phyloP scores from a whole-genome alignment of 2,113 vertebrate genomes.

The Pseudorectes ferrugineus region DNA sequence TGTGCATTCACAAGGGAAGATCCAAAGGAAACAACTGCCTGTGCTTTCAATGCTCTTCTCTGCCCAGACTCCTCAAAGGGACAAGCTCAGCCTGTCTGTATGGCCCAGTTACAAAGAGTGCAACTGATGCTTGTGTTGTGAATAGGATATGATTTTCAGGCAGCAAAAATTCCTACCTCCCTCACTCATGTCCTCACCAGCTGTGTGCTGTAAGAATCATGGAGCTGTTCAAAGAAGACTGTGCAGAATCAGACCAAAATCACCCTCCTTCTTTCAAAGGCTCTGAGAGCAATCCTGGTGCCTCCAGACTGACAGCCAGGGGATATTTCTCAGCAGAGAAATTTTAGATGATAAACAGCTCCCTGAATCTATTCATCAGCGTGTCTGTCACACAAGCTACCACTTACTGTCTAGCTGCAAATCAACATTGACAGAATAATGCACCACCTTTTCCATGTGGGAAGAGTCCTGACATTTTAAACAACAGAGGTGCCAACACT shows the following conservation, averaged over 20 bases:
- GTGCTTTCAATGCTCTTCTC: not conserved
- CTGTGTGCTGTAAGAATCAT: not conserved
- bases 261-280: not conserved
- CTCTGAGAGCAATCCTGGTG: not conserved
- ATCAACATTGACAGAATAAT: not conserved
- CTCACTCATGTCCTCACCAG: not conserved
- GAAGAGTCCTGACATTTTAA: not conserved
- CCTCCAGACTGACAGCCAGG: not conserved
- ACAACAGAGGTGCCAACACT: not conserved
- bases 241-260: not conserved
- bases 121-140: not conserved
- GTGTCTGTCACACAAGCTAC: not conserved
- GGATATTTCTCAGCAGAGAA: not conserved
- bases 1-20: not conserved
- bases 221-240: not conserved
- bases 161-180: not conserved
- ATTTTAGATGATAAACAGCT: not conserved
- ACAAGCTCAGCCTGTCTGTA: not conserved
- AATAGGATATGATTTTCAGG: not conserved
- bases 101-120: fast-evolving
- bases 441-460: not conserved
- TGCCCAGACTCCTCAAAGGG: not conserved
- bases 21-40: not conserved
- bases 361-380: not conserved
- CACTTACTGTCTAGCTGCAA: not conserved